phyloP scores from a whole-genome alignment of 2,888 invertebrate species.

The Ochropleura leucogaster region DNA sequence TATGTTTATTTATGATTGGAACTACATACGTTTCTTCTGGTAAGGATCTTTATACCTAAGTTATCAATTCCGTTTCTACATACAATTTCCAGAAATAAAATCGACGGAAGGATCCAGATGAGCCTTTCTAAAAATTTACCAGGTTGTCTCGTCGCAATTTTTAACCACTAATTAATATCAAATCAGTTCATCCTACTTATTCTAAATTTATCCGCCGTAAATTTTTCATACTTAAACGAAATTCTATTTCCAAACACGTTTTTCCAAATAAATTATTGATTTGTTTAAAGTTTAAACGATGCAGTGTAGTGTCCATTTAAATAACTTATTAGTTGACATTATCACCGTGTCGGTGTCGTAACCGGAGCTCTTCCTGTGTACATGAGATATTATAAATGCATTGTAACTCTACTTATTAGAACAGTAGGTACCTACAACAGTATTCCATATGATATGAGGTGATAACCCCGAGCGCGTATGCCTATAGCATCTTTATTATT shows the following conservation, averaged over 20 bases:
- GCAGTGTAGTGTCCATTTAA: conserved; percentile 25
- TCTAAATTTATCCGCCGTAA: neutral
- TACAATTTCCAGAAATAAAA: neutral
- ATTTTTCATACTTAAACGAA: neutral
- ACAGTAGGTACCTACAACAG: conserved; percentile 45
- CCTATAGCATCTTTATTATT: conserved; percentile 49
- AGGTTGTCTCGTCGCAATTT: neutral
- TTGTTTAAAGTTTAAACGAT: conserved; percentile 28
- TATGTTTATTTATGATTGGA: neutral
- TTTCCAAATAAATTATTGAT: conserved; percentile 10
- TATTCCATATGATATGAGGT: conserved; percentile 46
- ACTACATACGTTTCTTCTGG: neutral
- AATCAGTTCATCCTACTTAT: neutral
- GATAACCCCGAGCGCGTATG: conserved; percentile 59
- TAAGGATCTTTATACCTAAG: neutral
- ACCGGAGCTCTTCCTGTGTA: conserved; percentile 66
- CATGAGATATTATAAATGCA: conserved; percentile 56
- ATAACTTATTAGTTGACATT: conserved; percentile 50
- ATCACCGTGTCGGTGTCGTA: conserved; percentile 58
- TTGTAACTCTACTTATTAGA: conserved; percentile 53
- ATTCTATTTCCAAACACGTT: neutral
- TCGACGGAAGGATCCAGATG: neutral
- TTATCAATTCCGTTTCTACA: no score
- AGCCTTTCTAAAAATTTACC: neutral
- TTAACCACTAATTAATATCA: neutral